Evolutionary conservation across 2,797 vertebrate genomes (phyloP).

Genomic region (Myotis daubentonii): DNA sequence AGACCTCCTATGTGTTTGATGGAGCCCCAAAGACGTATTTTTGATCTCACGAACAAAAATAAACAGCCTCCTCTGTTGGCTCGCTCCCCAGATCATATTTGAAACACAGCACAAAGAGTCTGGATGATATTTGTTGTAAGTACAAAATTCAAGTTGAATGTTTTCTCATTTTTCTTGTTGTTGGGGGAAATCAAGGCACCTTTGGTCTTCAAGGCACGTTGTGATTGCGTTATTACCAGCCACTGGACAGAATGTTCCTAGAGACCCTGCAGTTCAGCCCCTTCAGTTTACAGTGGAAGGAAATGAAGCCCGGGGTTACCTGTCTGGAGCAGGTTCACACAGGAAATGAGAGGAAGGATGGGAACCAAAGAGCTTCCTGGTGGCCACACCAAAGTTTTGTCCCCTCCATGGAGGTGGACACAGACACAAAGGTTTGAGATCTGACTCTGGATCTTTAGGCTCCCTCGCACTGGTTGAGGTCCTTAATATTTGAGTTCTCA

Average conservation of each 20-base stretch:
- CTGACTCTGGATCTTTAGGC: not conserved
- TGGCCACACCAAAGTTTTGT: not conserved
- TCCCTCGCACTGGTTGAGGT: not conserved
- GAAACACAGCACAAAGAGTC: slow-evolving; percentile 76
- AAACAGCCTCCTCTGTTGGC: slow-evolving; percentile 78
- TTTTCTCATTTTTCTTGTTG: not conserved
- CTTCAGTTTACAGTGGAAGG: not conserved
- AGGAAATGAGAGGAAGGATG: not conserved
- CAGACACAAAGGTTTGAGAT: not conserved
- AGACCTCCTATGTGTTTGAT: slow-evolving; percentile 52
- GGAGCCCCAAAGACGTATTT: not conserved
- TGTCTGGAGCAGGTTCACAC: too few species aligned
- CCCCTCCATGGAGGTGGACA: not conserved
- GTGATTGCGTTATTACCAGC: not conserved
- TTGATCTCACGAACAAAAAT: slow-evolving; percentile 69
- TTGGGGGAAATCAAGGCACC: not conserved
- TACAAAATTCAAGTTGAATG: slow-evolving; percentile 60
- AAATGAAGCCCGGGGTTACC: not conserved
- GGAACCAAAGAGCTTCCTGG: not conserved
- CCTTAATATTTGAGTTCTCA: not conserved
- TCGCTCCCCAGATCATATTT: slow-evolving; percentile 77
- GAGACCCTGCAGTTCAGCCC: not conserved
- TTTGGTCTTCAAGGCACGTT: not conserved
- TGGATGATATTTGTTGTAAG: slow-evolving; percentile 26
- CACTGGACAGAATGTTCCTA: not conserved